These are phyloP conservation scores for Phoebastria nigripes DNA, from an alignment of 2,797 vertebrate genomes.

Conservation along the genomic window DNA sequence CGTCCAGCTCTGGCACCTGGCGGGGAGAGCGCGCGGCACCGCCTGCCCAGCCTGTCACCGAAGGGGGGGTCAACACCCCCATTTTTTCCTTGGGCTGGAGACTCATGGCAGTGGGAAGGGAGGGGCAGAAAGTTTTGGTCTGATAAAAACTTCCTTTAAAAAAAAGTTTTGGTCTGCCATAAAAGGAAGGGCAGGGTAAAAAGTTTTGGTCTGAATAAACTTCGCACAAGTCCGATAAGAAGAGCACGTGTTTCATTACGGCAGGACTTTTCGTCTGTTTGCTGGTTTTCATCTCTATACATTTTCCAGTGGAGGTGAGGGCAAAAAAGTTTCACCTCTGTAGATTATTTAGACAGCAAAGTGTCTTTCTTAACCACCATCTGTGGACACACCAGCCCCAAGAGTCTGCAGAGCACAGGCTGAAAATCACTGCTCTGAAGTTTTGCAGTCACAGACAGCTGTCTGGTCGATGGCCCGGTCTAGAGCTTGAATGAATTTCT, in stretches of 20 bases:
- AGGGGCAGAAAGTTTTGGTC: not conserved
- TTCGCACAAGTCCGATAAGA: not conserved
- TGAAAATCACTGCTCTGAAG: not conserved
- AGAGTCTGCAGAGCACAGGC: not conserved
- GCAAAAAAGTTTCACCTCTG: not conserved
- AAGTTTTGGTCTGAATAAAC: not conserved
- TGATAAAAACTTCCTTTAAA: not conserved
- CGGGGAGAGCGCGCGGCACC: not conserved
- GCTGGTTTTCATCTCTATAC: not conserved
- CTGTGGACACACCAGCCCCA: accelerated
- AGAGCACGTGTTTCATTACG: not conserved
- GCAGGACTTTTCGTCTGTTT: not conserved
- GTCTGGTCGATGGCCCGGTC: not conserved
- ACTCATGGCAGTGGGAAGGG: not conserved
- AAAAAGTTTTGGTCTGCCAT: not conserved
- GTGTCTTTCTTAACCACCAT: not conserved
- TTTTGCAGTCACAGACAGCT: not conserved
- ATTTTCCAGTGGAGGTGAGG: not conserved
- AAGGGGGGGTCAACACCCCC: not conserved
- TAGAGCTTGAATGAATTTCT: not conserved
- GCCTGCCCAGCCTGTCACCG: accelerated
- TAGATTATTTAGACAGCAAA: not conserved
- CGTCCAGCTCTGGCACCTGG: not conserved
- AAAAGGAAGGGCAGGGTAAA: not conserved
- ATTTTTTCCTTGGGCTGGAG: not conserved